Conservation (phyloP, 2,888 invertebrate genomes). For the Halictus ligatus region DNA sequence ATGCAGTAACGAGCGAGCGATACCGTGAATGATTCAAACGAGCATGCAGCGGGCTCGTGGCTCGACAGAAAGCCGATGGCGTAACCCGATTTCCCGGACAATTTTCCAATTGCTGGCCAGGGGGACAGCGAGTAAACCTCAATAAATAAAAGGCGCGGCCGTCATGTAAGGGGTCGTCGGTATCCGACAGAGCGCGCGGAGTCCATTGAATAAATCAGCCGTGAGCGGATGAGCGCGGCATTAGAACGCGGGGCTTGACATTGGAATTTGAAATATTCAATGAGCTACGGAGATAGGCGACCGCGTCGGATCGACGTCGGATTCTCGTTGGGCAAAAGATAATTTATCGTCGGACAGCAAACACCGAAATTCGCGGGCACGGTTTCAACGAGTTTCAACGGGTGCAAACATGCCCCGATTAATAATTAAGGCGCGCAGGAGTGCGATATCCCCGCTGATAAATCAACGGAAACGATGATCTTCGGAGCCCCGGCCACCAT, state of each 20-base stretch:
- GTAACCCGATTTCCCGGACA: slow-evolving; percentile 7
- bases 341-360: slow-evolving; percentile 61
- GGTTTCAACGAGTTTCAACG: slow-evolving; percentile 5
- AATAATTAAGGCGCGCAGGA: slow-evolving; percentile 41
- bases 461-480: slow-evolving; percentile 38
- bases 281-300: slow-evolving; percentile 44
- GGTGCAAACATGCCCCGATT: slow-evolving; percentile 38
- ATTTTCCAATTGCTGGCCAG: background rate
- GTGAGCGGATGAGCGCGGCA: slow-evolving; percentile 51
- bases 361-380: slow-evolving; percentile 32
- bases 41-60: background rate
- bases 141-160: background rate
- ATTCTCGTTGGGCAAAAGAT: slow-evolving; percentile 59
- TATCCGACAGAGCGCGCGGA: background rate
- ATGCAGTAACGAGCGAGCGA: background rate
- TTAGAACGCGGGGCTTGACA: slow-evolving; percentile 40
- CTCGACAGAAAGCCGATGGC: background rate
- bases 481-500: background rate
- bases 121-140: slow-evolving; percentile 3
- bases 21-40: slow-evolving; percentile 1
- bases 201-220: slow-evolving; percentile 55
- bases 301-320: slow-evolving; percentile 35
- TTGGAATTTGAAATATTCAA: slow-evolving; percentile 65
- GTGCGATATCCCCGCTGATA: slow-evolving; percentile 22
- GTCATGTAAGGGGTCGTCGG: background rate